phyloP scores from a whole-genome alignment of 2,888 invertebrate species.

The Amphipyra tragopoginis region DNA sequence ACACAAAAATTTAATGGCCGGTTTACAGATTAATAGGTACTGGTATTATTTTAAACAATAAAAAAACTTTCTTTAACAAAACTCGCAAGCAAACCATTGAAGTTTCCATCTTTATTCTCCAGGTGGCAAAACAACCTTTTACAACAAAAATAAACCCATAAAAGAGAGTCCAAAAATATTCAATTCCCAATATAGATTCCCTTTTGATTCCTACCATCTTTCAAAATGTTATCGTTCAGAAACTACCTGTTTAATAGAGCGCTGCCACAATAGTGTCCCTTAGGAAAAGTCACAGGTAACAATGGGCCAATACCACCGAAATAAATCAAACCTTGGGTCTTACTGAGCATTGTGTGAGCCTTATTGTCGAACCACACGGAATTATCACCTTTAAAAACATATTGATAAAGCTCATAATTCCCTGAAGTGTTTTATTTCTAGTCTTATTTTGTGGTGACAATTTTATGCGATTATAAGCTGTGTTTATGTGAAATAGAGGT shows the following conservation, averaged over 20 bases:
- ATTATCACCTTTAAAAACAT: constrained; percentile 46
- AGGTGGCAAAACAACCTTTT: no score
- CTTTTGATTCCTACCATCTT: constrained; percentile 49
- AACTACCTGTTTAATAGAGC: constrained; percentile 59
- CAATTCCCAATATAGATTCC: constrained; percentile 31
- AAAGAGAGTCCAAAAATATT: constrained; percentile 9
- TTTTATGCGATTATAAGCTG: constrained; percentile 37
- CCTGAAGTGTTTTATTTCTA: constrained; percentile 30
- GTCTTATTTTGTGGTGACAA: constrained; percentile 35
- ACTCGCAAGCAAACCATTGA: no score
- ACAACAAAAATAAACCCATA: background rate
- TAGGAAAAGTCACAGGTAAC: constrained; percentile 61
- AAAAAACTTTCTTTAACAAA: no score
- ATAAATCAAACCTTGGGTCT: constrained; percentile 62
- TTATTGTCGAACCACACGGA: constrained; percentile 30
- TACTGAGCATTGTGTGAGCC: constrained; percentile 49
- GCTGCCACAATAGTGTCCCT: constrained; percentile 49
- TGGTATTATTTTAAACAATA: no score
- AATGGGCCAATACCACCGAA: constrained; percentile 59
- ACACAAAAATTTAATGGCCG: no score
- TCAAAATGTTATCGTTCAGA: constrained; percentile 58
- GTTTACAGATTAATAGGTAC: no score
- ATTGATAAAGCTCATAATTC: constrained; percentile 44
- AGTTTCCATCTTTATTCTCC: no score
- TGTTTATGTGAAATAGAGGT: constrained; percentile 30